A percentile compares a stretch with the other conserved stretches of the same genome.
Conservation (phyloP, 2,113 vertebrate species). For the Mastomys natalensis region DNA sequence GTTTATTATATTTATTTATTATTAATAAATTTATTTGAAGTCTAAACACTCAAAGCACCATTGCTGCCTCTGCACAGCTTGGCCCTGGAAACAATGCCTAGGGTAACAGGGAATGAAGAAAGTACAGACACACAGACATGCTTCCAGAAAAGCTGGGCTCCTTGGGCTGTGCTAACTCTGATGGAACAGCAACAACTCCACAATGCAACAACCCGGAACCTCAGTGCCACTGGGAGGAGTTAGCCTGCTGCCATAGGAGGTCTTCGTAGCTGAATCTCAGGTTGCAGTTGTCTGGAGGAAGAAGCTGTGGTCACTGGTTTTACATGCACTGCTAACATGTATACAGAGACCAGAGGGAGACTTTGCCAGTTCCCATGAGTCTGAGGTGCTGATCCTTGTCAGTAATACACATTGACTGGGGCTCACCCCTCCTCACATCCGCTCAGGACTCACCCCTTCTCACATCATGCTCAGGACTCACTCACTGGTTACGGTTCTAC, state of each 20-base stretch:
- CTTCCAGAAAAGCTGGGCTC: not conserved
- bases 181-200: not conserved
- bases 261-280: not conserved
- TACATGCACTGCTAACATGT: not conserved
- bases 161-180: not conserved
- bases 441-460: not conserved
- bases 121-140: not conserved
- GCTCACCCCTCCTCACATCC: not conserved
- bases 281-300: not conserved
- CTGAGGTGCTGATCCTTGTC: not conserved
- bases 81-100: not conserved
- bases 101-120: not conserved
- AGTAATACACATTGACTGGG: not conserved
- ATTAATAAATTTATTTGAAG: not conserved
- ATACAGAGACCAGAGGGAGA: not conserved
- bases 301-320: not conserved
- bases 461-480: not conserved
- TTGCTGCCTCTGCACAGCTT: not conserved
- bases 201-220: not conserved
- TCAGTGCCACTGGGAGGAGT: no score
- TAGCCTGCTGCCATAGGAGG: not conserved
- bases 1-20: no score
- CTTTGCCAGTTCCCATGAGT: not conserved
- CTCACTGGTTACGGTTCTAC: not conserved
- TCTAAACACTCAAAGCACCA: not conserved